Base-by-base conservation (phyloP, 2,113 vertebrate genomes). In the Psilopogon haemacephalus region DNA sequence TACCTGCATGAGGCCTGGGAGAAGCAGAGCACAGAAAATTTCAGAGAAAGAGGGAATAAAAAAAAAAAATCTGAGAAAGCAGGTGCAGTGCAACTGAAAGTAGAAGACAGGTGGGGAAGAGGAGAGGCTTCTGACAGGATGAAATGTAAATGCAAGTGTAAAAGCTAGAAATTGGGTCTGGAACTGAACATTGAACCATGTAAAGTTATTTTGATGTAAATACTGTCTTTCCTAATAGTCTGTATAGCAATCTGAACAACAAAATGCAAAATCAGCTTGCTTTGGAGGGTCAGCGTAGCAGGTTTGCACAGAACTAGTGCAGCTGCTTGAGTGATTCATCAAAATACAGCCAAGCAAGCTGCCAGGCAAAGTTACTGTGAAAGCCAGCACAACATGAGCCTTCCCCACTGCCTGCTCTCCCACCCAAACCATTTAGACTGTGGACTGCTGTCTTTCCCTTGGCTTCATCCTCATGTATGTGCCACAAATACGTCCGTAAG, bases 401-500 rank as follows among this genome's bases (percentile, higher is more conserved):
- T 77, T 92, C 55, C 37, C n/a, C 59, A 38, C 78, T 3, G 2
- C 90, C 78, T 30, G 8, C 33, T 64, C 42, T 78, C 79, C 75
- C n/a, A 54, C 33, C 56, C 68, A 6, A 60, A 33, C 30, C 38
- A 26, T 81, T 74, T 15, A 4, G 3, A 4, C 73, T 70, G 37
- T 56, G 52, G 58, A 42, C 70, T 90, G 35, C 67, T 76, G 8
- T 38, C 35, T 88, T 89, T 55, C 68, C 52, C 9, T 76, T 86
- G 50, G 54, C 64, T 59, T 68, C 44, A 32, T 83, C 42, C 72
- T 87, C 19, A 0, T 63, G 15, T 69, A 33, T 80, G 64, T 89
- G 81, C 73, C 91, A 63, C 82, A 91, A 91, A 94, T 80, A 71
- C 62, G 87, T 82, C 94, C 1, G 0, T 89, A 95, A 96, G 87